Conservation (phyloP, 2,113 vertebrate species). For the Poeciliopsis occidentalis region DNA sequence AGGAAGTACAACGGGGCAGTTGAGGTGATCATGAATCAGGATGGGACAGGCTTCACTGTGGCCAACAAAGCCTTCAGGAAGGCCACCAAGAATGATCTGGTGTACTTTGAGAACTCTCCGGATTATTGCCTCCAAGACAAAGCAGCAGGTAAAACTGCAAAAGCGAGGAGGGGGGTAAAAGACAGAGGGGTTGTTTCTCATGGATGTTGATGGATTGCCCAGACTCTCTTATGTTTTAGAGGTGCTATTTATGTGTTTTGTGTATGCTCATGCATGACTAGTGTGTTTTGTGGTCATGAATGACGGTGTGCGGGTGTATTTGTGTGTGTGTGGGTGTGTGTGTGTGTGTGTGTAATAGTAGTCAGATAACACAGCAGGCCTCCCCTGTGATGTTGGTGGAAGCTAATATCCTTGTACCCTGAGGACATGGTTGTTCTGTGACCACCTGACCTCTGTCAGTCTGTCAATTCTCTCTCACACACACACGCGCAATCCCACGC, state of each 20-base stretch:
- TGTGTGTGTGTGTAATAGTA: conserved; percentile 43
- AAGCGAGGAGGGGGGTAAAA: conserved; percentile 13
- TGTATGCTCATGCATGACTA: conserved; percentile 66
- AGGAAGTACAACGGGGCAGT: conserved; percentile 96
- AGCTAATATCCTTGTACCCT: conserved; percentile 71
- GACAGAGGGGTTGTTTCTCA: conserved; percentile 46
- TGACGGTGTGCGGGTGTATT: conserved; percentile 42
- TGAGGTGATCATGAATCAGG: conserved; percentile 96
- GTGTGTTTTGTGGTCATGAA: conserved; percentile 58
- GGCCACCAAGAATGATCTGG: conserved; percentile 94
- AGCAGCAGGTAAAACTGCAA: conserved; percentile 86
- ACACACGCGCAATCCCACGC: not conserved
- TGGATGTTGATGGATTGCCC: conserved; percentile 69
- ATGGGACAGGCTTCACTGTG: conserved; percentile 92
- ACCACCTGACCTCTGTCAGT: conserved; percentile 74
- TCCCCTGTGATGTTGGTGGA: conserved; percentile 71
- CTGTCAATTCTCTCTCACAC: conserved; percentile 48
- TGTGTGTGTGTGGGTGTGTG: conserved; percentile 42
- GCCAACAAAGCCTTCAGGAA: conserved; percentile 95
- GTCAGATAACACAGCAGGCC: conserved; percentile 70
- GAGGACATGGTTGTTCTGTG: conserved; percentile 59
- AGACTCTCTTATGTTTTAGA: conserved; percentile 59
- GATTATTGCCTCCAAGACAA: conserved; percentile 98
- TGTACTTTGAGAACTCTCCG: conserved; percentile 98
- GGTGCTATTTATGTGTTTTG: conserved; percentile 60